These are phyloP conservation scores for Lymantria dispar DNA, from an alignment of 2,888 invertebrate genomes.

Conservation along the genomic window DNA sequence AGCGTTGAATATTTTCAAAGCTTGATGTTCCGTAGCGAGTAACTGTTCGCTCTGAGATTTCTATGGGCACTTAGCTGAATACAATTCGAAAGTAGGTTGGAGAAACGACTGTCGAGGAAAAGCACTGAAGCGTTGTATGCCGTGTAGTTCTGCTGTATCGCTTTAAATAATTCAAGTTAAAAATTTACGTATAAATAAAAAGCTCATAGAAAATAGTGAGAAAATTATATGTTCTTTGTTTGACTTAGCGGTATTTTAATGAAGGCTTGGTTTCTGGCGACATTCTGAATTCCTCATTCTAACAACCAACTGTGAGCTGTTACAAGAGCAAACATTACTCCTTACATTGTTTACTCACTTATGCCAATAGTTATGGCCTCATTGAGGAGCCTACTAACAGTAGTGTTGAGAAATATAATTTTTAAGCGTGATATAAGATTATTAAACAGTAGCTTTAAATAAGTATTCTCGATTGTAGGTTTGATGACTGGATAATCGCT, in stretches of 20 bases:
- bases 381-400: constrained; percentile 51
- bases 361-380: constrained; percentile 63
- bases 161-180: constrained; percentile 15
- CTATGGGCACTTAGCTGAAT: constrained; percentile 34
- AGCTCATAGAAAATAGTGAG: constrained; percentile 11
- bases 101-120: constrained; percentile 45
- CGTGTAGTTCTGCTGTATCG: constrained; percentile 18
- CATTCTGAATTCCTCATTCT: constrained; percentile 46
- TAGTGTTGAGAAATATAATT: constrained; percentile 21
- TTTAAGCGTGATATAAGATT: constrained; percentile 35
- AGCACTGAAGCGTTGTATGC: constrained; percentile 36
- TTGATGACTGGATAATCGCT: constrained; percentile 38
- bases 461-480: constrained; percentile 39
- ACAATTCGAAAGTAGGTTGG: constrained; percentile 51
- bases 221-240: constrained; percentile 23
- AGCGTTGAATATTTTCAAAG: constrained; percentile 15
- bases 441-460: constrained; percentile 46
- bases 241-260: constrained; percentile 40
- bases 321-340: constrained; percentile 56
- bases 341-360: constrained; percentile 58
- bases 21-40: constrained; percentile 17
- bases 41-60: constrained; percentile 35
- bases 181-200: constrained; percentile 6
- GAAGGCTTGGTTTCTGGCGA: constrained; percentile 36
- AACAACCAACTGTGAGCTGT: constrained; percentile 52